Base-by-base conservation (phyloP, 1,140 invertebrate genomes). In the Mycetomoellerius zeteki region DNA sequence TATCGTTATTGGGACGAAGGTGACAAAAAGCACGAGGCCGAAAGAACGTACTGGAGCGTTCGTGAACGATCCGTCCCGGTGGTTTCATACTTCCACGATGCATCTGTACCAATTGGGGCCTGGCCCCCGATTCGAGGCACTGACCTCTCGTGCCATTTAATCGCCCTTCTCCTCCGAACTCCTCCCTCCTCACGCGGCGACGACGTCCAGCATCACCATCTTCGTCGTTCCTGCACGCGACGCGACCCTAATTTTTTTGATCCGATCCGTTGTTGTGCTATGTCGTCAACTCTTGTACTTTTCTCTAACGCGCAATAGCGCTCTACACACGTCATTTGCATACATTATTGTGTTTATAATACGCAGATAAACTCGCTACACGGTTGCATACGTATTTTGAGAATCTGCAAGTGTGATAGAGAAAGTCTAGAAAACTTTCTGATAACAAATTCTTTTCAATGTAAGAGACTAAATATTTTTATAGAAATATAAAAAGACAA, bases 131-230 rank as follows among this genome's bases (percentile, higher is more conserved):
- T 94, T 94, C 93, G 91, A 95, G 94, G 94, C 94, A 95, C 93
- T 95, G 94, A 95, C 94, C 94, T 94, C 94, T 93, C 93, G 94
- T 94, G 93, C 94, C 93, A 94, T 94, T 95, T 94, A 94, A 92
- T 85, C 93, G 93, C 90, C 92, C 91, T 92, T 86, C 89, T 81
- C 89, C 69, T 54, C 78, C 84, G 21, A 64, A 86, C 65, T 30
- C 52, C 81, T 76, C 88, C 65, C 62, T 52, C 19, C 82, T 84
- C 14, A 71, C 85, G 52, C 76, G 75, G n/a, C 52, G 24, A 52
- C 71, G 52, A n/a, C 33, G 52, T 81, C 52, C 77, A 72, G 65
- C 78, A 73, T 58, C 33, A 58, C 16, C 78, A 14, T 90, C 84
- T 86, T 82, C 80, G 81, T 87, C 86, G n/a, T 72, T 67, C 27